phyloP scores from a whole-genome alignment of 1,140 invertebrate genomes.

The Euwallacea fornicatus region DNA sequence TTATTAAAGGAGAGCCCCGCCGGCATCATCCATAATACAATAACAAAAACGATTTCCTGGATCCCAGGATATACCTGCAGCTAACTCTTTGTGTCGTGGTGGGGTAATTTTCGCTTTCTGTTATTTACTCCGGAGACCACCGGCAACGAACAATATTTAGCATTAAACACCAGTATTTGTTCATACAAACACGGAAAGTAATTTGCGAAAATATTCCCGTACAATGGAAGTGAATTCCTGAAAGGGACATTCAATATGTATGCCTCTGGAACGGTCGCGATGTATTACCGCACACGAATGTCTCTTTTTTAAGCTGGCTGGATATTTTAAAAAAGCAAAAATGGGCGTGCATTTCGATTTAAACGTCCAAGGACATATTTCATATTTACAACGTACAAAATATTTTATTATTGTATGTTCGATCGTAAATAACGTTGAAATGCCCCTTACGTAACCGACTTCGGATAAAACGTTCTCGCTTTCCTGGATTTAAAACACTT shows the following conservation, averaged over 20 bases:
- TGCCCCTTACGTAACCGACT: slow-evolving; percentile 45
- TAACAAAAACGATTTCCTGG: slow-evolving; percentile 20
- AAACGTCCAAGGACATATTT: slow-evolving; percentile 41
- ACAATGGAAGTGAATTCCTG: not conserved
- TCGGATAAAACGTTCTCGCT: slow-evolving; percentile 46
- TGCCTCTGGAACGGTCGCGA: not conserved
- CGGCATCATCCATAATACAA: slow-evolving; percentile 7
- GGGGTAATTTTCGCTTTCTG: not conserved
- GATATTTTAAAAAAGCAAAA: slow-evolving; percentile 28
- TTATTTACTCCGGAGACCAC: not conserved
- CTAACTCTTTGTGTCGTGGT: no score
- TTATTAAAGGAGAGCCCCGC: slow-evolving; percentile 31
- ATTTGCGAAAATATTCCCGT: slow-evolving; percentile 7
- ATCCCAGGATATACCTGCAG: not conserved
- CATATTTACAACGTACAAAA: slow-evolving; percentile 45
- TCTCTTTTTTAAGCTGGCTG: slow-evolving; percentile 11
- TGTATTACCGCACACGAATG: slow-evolving; percentile 15
- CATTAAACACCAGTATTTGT: slow-evolving; percentile 2
- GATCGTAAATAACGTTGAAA: slow-evolving; percentile 44
- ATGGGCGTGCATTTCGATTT: slow-evolving; percentile 38
- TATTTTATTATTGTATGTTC: slow-evolving; percentile 49
- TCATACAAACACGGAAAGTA: slow-evolving; percentile 5
- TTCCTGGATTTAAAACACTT: slow-evolving; percentile 45
- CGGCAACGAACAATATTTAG: not conserved
- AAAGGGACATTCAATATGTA: not conserved